Evolutionary conservation across 1,140 invertebrate genomes (phyloP).

Genomic region (Thaumatotibia leucotreta): DNA sequence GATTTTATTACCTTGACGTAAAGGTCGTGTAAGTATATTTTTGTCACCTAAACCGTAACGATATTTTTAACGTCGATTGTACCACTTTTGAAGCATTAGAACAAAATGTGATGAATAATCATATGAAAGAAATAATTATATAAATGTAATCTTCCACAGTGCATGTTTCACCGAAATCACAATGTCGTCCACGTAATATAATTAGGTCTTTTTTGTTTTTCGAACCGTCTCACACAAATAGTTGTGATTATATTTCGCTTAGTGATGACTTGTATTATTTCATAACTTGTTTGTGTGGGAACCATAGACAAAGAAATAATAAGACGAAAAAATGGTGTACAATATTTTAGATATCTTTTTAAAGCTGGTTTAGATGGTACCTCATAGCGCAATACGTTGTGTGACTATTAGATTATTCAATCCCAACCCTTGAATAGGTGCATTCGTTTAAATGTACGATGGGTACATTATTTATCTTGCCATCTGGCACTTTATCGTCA

Average conservation of each 20-base stretch:
- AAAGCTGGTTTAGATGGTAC: no score
- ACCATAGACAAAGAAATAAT: background rate
- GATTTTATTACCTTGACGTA: no score
- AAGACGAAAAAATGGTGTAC: background rate
- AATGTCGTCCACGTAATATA: constrained; percentile 46
- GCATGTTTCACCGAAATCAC: constrained; percentile 71
- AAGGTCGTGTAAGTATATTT: no score
- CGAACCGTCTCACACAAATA: constrained; percentile 48
- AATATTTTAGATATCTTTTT: no score
- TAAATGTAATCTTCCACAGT: constrained; percentile 54
- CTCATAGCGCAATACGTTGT: no score
- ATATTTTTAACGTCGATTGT: no score
- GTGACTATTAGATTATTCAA: no score
- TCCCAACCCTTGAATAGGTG: no score
- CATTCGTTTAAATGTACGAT: no score
- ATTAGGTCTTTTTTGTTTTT: constrained; percentile 51
- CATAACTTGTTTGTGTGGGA: constrained; percentile 50
- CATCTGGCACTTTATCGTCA: no score
- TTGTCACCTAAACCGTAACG: no score
- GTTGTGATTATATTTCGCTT: constrained; percentile 12
- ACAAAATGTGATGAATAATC: constrained; percentile 19
- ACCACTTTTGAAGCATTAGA: constrained; percentile 20
- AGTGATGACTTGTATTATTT: constrained; percentile 14
- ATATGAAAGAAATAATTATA: constrained; percentile 32
- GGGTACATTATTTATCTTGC: no score